Evolutionary conservation across 2,113 vertebrate genomes (phyloP), one percentile per base, ranked within the genome.

Genomic region (Sylvia atricapilla): DNA sequence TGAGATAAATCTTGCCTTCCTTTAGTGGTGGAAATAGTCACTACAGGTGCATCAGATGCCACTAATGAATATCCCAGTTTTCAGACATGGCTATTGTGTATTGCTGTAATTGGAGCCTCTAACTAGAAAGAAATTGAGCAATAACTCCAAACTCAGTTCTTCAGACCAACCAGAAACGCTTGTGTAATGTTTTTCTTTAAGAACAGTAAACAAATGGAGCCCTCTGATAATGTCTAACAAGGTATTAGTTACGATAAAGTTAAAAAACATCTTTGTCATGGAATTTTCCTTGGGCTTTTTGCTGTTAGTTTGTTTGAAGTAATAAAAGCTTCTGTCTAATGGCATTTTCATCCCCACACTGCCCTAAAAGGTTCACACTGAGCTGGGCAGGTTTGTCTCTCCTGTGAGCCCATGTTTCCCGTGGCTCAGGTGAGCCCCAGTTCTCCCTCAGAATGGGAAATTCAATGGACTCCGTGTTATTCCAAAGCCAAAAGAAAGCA

Each of bases 401-500:
- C n/a, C 53, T n/a, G 16, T 55, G 68, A 92, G 64, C 64, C 47
- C 2, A 2, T 30, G 24, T 67, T 49, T 86, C 72, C 76, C 0
- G 0, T 0, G 3, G 56, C 69, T 92, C 95, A 95, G 91, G 91
- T 95, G 89, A 97, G 28, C 66, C 60, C 21, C 81, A 64, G 33
- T 31, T 72, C 89, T 72, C 53, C 33, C 15, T 79, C 74, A 53
- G 37, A 87, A 76, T 37, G 55, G 58, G 77, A 79, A 82, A 62
- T 64, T 89, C 73, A 58, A 0, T 53, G 74, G 69, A 17, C 33
- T 69, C 23, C 46, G 6, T 89, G 66, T 92, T 86, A 73, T 79
- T 90, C 53, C 82, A 87, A 86, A 72, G n/a, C 73, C 84, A 82
- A 95, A 87, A 46, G 56, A 95, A 95, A 96, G 81, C 87, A 91